Evolutionary conservation across 2,113 vertebrate genomes (phyloP).

Genomic region (Protomyctophum bolini): DNA sequence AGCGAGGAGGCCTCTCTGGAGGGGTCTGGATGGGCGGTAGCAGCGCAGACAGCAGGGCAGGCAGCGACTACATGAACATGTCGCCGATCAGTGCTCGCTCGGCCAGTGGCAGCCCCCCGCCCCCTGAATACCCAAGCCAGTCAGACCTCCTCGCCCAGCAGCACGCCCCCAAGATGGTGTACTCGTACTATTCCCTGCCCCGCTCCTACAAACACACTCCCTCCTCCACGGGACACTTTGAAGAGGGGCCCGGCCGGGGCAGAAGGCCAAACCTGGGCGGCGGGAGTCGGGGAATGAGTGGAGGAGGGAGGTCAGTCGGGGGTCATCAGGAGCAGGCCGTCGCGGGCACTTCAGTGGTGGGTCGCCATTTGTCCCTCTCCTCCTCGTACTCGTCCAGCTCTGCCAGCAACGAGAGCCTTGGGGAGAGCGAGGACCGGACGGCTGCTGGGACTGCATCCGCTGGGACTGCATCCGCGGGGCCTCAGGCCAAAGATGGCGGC

Average conservation of each 20-base stretch:
- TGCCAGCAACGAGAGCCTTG: slow-evolving; percentile 84
- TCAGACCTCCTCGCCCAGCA: slow-evolving; percentile 64
- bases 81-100: slow-evolving; percentile 79
- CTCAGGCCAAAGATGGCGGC: slow-evolving; percentile 56
- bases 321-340: slow-evolving; percentile 50
- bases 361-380: slow-evolving; percentile 74
- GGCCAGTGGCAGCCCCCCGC: slow-evolving; percentile 74
- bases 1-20: slow-evolving; percentile 64
- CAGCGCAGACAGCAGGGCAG: slow-evolving; percentile 70
- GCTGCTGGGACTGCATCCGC: slow-evolving; percentile 32
- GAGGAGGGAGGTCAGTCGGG: slow-evolving; percentile 39
- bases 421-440: slow-evolving; percentile 73
- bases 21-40: slow-evolving; percentile 70
- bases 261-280: slow-evolving; percentile 56
- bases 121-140: slow-evolving; percentile 46
- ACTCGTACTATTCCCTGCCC: slow-evolving; percentile 80
- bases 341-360: slow-evolving; percentile 31
- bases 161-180: slow-evolving; percentile 78
- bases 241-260: slow-evolving; percentile 70
- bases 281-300: slow-evolving; percentile 44
- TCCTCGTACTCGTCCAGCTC: slow-evolving; percentile 83
- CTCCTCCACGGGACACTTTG: slow-evolving; percentile 58
- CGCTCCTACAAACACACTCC: slow-evolving; percentile 78
- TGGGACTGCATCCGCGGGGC: slow-evolving; percentile 35
- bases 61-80: slow-evolving; percentile 86